Conservation (phyloP, 2,888 invertebrate genomes). For the Eupithecia insigniata region DNA sequence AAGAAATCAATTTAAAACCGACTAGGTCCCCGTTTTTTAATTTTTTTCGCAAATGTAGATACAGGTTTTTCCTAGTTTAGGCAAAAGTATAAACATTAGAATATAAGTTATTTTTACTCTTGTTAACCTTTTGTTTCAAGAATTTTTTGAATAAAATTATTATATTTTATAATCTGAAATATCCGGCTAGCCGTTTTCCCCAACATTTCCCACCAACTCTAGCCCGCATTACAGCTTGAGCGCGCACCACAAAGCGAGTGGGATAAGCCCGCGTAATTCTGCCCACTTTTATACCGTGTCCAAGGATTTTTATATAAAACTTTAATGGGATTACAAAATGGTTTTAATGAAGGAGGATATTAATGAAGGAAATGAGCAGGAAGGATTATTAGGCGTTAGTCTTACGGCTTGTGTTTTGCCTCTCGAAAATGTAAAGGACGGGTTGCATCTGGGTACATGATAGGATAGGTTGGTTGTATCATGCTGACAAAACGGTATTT, state of each 20-base stretch:
- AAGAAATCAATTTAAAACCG: too few relatives aligned
- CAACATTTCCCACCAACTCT: background rate
- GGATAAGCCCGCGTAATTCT: constrained; percentile 25
- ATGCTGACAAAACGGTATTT: background rate
- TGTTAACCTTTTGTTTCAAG: too few relatives aligned
- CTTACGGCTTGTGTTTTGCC: constrained; percentile 4
- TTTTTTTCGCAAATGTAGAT: too few relatives aligned
- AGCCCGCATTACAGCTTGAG: constrained; percentile 9
- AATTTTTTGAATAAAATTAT: too few relatives aligned
- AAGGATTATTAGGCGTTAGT: constrained; percentile 11
- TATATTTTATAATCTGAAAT: too few relatives aligned
- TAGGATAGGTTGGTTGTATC: too few relatives aligned
- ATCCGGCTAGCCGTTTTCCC: background rate
- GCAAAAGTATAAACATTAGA: too few relatives aligned
- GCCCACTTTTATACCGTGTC: constrained; percentile 20
- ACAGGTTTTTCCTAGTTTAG: too few relatives aligned
- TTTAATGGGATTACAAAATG: constrained; percentile 15
- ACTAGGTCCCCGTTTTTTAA: too few relatives aligned
- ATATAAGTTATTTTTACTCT: too few relatives aligned
- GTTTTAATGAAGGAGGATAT: constrained; percentile 6
- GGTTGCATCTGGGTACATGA: background rate
- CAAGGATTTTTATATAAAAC: constrained; percentile 21
- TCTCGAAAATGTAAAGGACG: background rate
- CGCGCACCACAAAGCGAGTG: constrained; percentile 35
- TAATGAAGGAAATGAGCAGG: constrained; percentile 11